A percentile compares a stretch with the other conserved stretches of the same genome.
phyloP scores from a whole-genome alignment of 1,140 invertebrate genomes.

The Heliconius hermathena region DNA sequence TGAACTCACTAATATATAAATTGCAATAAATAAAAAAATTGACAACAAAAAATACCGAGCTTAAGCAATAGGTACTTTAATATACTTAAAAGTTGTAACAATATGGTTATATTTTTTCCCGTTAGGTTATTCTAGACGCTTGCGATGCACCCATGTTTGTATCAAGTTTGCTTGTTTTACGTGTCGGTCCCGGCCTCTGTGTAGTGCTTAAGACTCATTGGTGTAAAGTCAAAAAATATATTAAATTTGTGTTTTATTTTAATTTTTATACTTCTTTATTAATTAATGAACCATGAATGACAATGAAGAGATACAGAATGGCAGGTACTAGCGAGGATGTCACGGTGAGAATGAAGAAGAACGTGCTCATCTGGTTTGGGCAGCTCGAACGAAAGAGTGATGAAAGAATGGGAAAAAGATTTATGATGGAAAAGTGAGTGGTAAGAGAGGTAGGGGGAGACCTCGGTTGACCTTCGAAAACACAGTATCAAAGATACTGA shows the following conservation, averaged over 20 bases:
- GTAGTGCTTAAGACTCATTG: conserved; percentile 12
- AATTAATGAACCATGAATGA: background rate
- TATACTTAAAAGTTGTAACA: background rate
- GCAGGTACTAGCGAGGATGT: too few species aligned
- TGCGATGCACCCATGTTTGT: conserved; percentile 37
- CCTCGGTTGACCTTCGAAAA: too few species aligned
- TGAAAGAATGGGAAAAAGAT: too few species aligned
- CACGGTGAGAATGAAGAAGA: too few species aligned
- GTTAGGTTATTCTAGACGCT: conserved; percentile 29
- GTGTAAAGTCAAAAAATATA: background rate
- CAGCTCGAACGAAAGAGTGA: too few species aligned
- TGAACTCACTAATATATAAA: background rate
- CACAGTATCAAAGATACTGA: too few species aligned
- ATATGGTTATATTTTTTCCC: conserved; percentile 11
- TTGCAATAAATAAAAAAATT: background rate
- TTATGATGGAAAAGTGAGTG: too few species aligned
- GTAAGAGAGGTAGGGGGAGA: too few species aligned
- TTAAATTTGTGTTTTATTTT: background rate
- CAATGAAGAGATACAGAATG: too few species aligned
- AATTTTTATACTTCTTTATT: background rate
- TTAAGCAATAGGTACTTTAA: background rate
- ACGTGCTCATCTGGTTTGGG: too few species aligned
- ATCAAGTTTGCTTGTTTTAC: conserved; percentile 40
- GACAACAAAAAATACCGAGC: background rate
- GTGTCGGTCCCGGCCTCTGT: conserved; percentile 36